These are phyloP conservation scores for Pteromalus puparum DNA, from an alignment of 1,140 invertebrate genomes.

Conservation along the genomic window DNA sequence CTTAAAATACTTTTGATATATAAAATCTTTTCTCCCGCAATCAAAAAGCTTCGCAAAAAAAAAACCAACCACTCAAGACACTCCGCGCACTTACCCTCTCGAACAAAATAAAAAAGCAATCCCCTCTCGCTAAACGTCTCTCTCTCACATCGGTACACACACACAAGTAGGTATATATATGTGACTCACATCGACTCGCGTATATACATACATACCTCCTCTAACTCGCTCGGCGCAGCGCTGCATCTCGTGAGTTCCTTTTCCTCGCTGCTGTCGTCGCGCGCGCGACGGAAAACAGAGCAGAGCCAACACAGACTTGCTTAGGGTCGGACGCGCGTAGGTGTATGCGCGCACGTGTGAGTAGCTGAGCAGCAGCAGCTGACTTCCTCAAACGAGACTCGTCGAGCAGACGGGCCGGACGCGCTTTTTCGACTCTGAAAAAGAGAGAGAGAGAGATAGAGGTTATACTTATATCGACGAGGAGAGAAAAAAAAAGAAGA, in stretches of 20 bases:
- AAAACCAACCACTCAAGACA: no score
- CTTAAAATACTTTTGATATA: no score
- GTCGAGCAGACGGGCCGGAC: not conserved
- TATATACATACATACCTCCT: no score
- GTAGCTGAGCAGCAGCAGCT: not conserved
- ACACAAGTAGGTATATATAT: no score
- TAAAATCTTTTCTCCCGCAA: no score
- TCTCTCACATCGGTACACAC: no score
- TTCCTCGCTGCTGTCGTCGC: not conserved
- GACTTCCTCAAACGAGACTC: conserved; percentile 36
- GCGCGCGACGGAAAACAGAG: not conserved
- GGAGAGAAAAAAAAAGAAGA: not conserved
- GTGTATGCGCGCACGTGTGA: not conserved
- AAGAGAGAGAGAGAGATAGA: not conserved
- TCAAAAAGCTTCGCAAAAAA: no score
- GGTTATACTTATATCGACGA: no score
- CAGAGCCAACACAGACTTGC: conserved; percentile 5
- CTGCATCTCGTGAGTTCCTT: not conserved
- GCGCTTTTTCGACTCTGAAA: not conserved
- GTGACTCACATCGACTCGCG: no score
- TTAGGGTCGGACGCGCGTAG: not conserved
- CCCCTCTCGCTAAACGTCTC: no score
- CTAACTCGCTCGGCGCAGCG: not conserved
- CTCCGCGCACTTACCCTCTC: no score
- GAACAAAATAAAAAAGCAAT: no score